Base-by-base conservation (phyloP, 2,113 vertebrate species). In the Emydocephalus ijimae region DNA sequence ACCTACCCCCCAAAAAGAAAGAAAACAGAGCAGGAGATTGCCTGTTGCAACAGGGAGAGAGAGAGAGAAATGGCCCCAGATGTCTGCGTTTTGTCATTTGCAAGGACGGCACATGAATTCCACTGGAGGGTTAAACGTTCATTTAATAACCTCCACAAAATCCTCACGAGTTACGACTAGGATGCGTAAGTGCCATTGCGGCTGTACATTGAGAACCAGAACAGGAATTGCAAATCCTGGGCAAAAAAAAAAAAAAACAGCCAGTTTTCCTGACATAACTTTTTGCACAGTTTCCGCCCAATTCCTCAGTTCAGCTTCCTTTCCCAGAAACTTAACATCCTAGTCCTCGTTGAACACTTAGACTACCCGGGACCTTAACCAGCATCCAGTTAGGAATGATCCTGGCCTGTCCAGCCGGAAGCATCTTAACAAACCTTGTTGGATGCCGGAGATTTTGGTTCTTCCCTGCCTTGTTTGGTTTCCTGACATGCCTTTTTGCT, bases 401-500 rank as follows among this genome's bases (percentile, higher is more conserved):
- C n/a, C n/a, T 18, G 5, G 64, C 29, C n/a, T 18, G 2, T 74
- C 64, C 64, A 26, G 23, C 24, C 24, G 15, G n/a, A 20, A 34
- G n/a, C 5, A 15, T 7, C n/a, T 74, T 74, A 74, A 39, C 74
- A 39, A 39, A 20, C 34, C 3, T 39, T 1, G 15, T 74, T 74
- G 2, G 15, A 74, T 6, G 64, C n/a, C 29, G 2, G n/a, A 34
- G 18, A 20, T 81, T 39, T 81, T 8, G n/a, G 15, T 8, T 1
- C 18, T 48, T 57, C 0, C 20, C 88, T 12, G 34, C 7, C n/a
- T 55, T 93, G 48, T 20, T 74, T 61, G 2, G 23, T 48, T 87
- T 12, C 45, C n/a, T 57, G 1, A 8, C 59, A 4, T 2, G 56
- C 57, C 12, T 2, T 5, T 89, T 90, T 0, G 0, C 91, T 93